Conservation (phyloP, 92 coral and sea anemone genomes). For the Micromussa lordhowensis region DNA sequence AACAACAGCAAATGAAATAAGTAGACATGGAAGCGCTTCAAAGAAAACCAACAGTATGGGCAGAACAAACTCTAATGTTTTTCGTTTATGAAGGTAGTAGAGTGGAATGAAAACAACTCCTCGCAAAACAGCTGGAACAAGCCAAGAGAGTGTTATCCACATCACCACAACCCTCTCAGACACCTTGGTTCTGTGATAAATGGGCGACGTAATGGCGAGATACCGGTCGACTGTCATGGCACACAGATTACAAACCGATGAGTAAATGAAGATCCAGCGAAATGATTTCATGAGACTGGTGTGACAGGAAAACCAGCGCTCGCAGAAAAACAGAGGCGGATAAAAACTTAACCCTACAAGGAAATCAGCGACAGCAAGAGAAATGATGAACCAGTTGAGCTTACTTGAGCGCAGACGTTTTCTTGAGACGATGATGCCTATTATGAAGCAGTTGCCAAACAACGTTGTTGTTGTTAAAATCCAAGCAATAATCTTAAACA, state of each 20-base stretch:
- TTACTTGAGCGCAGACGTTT: not conserved
- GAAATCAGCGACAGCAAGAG: not conserved
- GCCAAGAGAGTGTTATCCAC: no score
- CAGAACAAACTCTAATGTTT: not conserved
- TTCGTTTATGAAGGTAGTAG: not conserved
- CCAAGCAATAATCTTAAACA: not conserved
- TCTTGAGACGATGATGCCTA: not conserved
- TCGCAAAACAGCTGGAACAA: not conserved
- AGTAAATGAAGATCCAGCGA: no score
- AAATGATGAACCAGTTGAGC: constrained; percentile 1
- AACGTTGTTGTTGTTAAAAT: not conserved
- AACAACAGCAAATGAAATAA: not conserved
- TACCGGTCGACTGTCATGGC: no score
- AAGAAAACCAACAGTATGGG: not conserved
- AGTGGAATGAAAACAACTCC: not conserved
- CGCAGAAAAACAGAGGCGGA: no score
- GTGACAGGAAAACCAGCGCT: no score
- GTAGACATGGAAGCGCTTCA: not conserved
- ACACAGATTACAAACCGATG: no score
- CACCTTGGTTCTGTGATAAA: no score
- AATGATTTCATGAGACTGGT: no score
- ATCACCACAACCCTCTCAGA: no score
- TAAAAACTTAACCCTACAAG: no score
- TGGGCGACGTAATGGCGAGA: no score
- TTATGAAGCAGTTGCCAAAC: not conserved